A percentile compares a stretch with the other conserved stretches of the same genome.
These are phyloP conservation scores for Poeciliopsis retropinna DNA, from an alignment of 2,113 vertebrate genomes.

Conservation along the genomic window DNA sequence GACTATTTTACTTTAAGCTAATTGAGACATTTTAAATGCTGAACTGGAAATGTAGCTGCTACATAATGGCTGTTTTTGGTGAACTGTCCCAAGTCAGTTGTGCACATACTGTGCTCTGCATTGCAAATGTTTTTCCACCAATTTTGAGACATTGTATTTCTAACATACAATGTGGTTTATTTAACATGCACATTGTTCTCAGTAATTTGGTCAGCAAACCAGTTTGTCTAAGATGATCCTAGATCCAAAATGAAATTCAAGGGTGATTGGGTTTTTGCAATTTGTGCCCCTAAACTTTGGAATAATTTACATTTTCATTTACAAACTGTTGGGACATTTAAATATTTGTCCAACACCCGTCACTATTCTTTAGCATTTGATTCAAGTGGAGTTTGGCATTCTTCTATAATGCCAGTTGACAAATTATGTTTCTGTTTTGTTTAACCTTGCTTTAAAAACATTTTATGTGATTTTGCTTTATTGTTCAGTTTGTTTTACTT, in stretches of 20 bases:
- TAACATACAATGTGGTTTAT: slow-evolving; percentile 16
- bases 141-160: slow-evolving; percentile 32
- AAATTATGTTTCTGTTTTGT: too few species aligned
- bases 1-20: slow-evolving; percentile 39
- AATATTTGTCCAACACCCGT: too few species aligned
- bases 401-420: too few species aligned
- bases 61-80: slow-evolving; percentile 75
- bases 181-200: not conserved
- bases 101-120: slow-evolving; percentile 65
- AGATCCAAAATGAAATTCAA: not conserved
- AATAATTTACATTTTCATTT: too few species aligned
- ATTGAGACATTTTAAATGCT: slow-evolving; percentile 65
- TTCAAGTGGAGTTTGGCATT: too few species aligned
- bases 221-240: not conserved
- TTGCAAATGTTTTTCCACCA: slow-evolving; percentile 56
- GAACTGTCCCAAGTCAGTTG: slow-evolving; percentile 67
- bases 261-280: not conserved
- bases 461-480: too few species aligned
- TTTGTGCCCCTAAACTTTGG: not conserved
- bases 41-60: slow-evolving; percentile 90
- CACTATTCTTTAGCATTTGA: too few species aligned
- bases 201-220: not conserved
- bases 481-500: too few species aligned
- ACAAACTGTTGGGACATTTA: too few species aligned
- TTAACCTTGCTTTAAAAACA: too few species aligned